Evolutionary conservation across 1,140 invertebrate genomes (phyloP).

Genomic region (Procambarus virginalis): DNA sequence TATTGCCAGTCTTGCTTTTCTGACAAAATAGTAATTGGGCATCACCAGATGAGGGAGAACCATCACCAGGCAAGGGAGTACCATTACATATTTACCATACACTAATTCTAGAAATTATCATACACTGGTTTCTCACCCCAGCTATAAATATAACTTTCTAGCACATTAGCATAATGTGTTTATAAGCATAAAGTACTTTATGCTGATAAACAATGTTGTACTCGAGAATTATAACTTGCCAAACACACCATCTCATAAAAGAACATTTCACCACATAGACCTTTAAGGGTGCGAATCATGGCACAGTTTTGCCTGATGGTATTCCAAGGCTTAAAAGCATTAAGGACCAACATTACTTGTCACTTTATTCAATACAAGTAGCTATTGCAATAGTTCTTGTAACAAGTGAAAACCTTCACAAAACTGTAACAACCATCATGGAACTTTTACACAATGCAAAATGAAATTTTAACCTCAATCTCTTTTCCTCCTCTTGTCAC

Average conservation of each 20-base stretch:
- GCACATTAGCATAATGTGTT: background rate
- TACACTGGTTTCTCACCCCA: no score
- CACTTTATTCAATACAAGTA: background rate
- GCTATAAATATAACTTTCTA: background rate
- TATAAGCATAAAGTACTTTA: background rate
- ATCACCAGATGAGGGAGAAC: no score
- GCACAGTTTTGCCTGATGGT: background rate
- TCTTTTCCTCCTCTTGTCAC: slow-evolving; percentile 71
- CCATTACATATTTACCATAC: no score
- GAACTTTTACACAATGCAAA: background rate
- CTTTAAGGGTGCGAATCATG: background rate
- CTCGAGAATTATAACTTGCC: background rate
- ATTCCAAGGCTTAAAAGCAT: background rate
- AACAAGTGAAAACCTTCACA: background rate
- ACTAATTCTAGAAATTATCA: no score
- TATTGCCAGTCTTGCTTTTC: no score
- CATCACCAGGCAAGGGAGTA: no score
- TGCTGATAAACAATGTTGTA: background rate
- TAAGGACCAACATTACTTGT: background rate
- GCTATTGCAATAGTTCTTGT: background rate
- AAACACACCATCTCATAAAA: background rate
- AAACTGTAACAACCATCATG: background rate
- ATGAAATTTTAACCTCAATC: slow-evolving; percentile 39
- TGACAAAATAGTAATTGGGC: no score
- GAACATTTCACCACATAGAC: background rate